These are phyloP conservation scores for Malurus melanocephalus DNA, from an alignment of 2,113 vertebrate genomes.

Conservation along the genomic window DNA sequence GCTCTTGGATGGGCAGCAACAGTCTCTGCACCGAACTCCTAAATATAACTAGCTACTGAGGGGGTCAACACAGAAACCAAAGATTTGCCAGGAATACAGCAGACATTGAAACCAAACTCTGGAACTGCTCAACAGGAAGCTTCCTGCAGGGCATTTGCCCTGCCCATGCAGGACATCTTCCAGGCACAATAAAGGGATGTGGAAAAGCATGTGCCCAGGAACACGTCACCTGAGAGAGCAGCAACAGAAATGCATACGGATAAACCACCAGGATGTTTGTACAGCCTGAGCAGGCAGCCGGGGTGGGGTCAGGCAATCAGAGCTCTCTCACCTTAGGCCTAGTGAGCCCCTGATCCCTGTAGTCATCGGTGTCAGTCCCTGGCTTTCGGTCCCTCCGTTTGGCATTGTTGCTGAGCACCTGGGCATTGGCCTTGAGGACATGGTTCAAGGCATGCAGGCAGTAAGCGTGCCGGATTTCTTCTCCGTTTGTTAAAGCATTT, in stretches of 20 bases:
- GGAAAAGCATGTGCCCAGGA: not conserved
- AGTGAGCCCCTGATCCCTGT: conserved; percentile 92
- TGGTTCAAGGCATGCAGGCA: conserved; percentile 93
- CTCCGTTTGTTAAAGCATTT: conserved; percentile 76
- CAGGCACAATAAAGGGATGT: not conserved
- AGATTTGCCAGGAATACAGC: not conserved
- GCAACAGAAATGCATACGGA: not conserved
- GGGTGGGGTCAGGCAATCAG: not conserved
- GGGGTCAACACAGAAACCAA: not conserved
- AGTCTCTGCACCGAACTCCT: not conserved
- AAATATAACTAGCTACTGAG: not conserved
- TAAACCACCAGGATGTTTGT: not conserved
- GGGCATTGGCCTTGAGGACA: conserved; percentile 89
- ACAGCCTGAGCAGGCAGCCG: not conserved
- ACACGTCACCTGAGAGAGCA: not conserved
- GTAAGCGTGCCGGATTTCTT: conserved; percentile 82
- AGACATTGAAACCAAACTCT: not conserved
- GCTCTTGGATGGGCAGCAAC: not conserved
- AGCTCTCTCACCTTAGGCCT: conserved; percentile 86
- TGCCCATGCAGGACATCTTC: fast-evolving
- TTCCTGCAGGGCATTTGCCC: not conserved
- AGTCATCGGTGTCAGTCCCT: conserved; percentile 70
- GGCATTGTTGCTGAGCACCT: conserved; percentile 86
- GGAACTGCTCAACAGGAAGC: not conserved
- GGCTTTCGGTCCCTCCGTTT: conserved; percentile 72